Base-by-base conservation (phyloP, 2,797 vertebrate genomes). In the Premnoplex brunnescens region DNA sequence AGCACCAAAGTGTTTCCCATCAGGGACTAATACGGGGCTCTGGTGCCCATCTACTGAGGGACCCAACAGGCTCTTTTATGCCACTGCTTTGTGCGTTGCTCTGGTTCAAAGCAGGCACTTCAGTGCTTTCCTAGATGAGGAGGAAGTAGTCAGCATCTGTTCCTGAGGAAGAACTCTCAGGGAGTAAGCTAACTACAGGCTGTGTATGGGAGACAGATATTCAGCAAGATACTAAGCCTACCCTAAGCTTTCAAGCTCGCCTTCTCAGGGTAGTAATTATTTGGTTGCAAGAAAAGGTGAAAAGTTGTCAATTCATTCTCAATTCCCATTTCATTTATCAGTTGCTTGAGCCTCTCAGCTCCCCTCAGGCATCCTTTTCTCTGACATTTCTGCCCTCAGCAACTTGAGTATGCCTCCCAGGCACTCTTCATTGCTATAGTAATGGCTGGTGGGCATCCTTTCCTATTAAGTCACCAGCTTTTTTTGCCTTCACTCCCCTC, bases 331-430 rank as follows among this genome's bases (percentile, higher is more conserved):
- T 81, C 48, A 81, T 82, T 94, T 87, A 64, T 76, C 27, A 41
- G 39, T 80, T 89, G n/a, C 60, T 60, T 87, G 55, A 94, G 34
- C 46, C n/a, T 74, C 56, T 85, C 52, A 44, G 74, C 39, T 73
- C n/a, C 55, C 63, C 54, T 85, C 64, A 87, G 85, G 67, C 60
- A 77, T 60, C 64, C n/a, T 94, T 90, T 91, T 64, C 44, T 90
- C 59, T 87, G 44, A 91, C 76, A 85, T 85, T 92, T 95, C 67
- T 87, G 88, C 83, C 88, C 93, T 58, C 52, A 86, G 77, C 52
- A 88, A 77, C 49, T 28, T 60, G 49, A 91, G 76, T 85, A 72
- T 80, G 41, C 85, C 85, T 89, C 36, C 44, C 59, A 87, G 88
- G 83, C 85, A 79, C 37, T 88, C 41, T 76, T 85, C 74, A 88